Evolutionary conservation across 2,797 vertebrate species (phyloP).

Genomic region (Crypturellus tataupa): DNA sequence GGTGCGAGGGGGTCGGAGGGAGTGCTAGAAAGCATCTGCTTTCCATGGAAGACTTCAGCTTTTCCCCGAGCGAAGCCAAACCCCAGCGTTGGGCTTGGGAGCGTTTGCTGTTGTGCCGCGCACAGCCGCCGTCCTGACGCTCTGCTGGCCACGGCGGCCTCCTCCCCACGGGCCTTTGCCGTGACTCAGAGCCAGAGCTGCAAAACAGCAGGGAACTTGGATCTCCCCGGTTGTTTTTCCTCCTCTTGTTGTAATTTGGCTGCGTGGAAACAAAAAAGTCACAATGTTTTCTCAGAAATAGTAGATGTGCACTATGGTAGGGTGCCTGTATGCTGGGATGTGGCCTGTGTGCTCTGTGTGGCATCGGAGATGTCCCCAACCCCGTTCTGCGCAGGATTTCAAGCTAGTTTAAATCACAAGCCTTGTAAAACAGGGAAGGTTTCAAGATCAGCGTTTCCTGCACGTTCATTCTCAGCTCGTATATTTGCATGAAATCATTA

Average conservation of each 20-base stretch:
- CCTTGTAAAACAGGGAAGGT: background rate
- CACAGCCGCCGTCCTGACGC: background rate
- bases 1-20: background rate
- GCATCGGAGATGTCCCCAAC: background rate
- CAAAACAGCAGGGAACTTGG: background rate
- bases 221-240: background rate
- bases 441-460: slow-evolving; percentile 18
- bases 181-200: background rate
- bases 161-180: background rate
- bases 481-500: slow-evolving; percentile 40
- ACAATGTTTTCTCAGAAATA: background rate
- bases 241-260: background rate
- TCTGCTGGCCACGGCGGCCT: background rate
- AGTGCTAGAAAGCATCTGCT: slow-evolving; percentile 67
- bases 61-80: slow-evolving; percentile 46
- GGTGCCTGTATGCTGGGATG: background rate
- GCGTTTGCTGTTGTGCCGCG: background rate
- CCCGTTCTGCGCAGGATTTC: background rate
- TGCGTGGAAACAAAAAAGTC: background rate
- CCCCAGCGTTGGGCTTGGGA: slow-evolving; percentile 8
- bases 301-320: background rate
- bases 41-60: slow-evolving; percentile 35
- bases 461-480: background rate
- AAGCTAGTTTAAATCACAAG: background rate
- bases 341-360: no score